Evolutionary conservation across 2,797 vertebrate genomes (phyloP), one percentile per base, ranked within the genome.

Genomic region (Avahi laniger): DNA sequence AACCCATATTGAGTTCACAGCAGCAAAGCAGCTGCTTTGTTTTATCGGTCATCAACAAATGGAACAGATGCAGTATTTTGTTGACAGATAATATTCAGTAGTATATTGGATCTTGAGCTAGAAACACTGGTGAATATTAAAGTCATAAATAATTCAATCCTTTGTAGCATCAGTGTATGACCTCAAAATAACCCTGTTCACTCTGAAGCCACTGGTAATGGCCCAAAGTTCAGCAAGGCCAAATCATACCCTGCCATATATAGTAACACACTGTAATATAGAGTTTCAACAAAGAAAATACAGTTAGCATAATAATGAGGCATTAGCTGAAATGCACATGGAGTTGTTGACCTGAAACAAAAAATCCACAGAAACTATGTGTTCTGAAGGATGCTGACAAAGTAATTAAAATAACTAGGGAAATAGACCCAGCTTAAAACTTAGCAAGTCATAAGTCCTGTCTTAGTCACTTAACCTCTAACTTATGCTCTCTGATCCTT

Each of bases 91-190:
- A 97, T 97, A 95, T 97, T 96, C 93, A 91, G 82, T 79, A 41
- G 94, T 95, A 96, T 97, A 97, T 97, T 97, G 96, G 76, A 96
- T 97, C 95, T 96, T 96, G 76, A 89, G 73, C 91, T 95, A 95
- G 93, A 97, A 97, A 98, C 93, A 96, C 95, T 96, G 72, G 96
- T 95, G 96, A 97, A 98, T 97, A 97, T 98, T 97, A 98, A 97
- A 98, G 96, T 96, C 96, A 97, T 98, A 98, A 98, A 97, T 97
- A 96, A 98, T 98, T 97, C 96, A 98, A 80, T 97, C 89, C 96
- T 97, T 97, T 97, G 89, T 97, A 95, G 95, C 69, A 0, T 97
- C 95, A 93, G 95, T 76, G 35, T 95, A 91, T 95, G 94, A 97
- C 97, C 97, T 98, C 88, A 95, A 91, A 97, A 95, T 96, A 94